A percentile compares a stretch with the other conserved stretches of the same genome.
phyloP scores from a whole-genome alignment of 2,888 invertebrate species.

The Spilosoma lubricipeda region DNA sequence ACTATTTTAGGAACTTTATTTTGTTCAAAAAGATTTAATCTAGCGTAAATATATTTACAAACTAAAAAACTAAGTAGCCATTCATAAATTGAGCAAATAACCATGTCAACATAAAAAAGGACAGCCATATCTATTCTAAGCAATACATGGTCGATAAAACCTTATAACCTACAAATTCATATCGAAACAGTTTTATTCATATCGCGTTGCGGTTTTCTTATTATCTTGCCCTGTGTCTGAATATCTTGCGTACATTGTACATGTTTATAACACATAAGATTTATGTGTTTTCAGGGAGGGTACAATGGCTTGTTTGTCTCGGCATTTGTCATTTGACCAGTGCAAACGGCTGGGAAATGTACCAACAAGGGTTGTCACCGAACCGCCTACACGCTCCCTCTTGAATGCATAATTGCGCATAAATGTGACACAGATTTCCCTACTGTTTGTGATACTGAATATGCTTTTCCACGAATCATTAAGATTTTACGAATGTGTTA shows the following conservation, averaged over 20 bases:
- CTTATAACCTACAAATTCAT: conserved; percentile 39
- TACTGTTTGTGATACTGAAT: not conserved
- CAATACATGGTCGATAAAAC: conserved; percentile 34
- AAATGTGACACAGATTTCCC: conserved; percentile 23
- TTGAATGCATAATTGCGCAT: conserved; percentile 44
- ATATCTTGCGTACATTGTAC: conserved; percentile 29
- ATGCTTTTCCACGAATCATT: not conserved
- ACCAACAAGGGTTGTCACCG: conserved; percentile 35
- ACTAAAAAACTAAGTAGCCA: not conserved
- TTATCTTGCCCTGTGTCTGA: conserved; percentile 34
- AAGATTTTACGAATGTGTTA: not conserved
- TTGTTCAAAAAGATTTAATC: not conserved
- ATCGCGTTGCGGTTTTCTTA: conserved; percentile 37
- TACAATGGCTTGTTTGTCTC: conserved; percentile 63
- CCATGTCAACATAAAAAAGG: not conserved
- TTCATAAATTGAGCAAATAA: not conserved
- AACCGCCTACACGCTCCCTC: conserved; percentile 24
- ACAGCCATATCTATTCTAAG: not conserved
- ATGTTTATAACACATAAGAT: conserved; percentile 51
- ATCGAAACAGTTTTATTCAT: conserved; percentile 37
- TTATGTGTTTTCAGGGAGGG: conserved; percentile 56
- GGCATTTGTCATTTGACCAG: conserved; percentile 56
- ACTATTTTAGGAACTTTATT: not conserved
- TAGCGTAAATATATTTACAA: not conserved
- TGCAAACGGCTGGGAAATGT: conserved; percentile 41